A percentile compares a stretch with the other conserved stretches of the same genome.
These are phyloP conservation scores for Vespertilio murinus DNA, from an alignment of 2,797 vertebrate species.

Conservation along the genomic window DNA sequence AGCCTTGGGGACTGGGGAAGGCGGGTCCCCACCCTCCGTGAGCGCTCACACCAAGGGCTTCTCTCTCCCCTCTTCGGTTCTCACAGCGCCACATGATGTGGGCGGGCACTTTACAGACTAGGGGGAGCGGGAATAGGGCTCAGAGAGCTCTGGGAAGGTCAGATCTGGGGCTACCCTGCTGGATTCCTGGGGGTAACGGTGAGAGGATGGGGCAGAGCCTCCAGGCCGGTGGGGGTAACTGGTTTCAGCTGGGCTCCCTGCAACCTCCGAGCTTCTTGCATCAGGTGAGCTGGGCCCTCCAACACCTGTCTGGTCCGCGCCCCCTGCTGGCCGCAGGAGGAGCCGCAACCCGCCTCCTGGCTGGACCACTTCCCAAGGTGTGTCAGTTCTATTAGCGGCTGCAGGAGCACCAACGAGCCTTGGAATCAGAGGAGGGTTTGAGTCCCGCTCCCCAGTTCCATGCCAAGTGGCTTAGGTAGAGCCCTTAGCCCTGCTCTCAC, in stretches of 20 bases:
- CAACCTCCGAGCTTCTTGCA: neutral
- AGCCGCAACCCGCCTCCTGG: neutral
- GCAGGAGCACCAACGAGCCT: neutral
- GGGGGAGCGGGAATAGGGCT: neutral
- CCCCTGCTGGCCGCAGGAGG: constrained; percentile 59
- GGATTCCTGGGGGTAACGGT: neutral
- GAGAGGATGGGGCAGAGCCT: neutral
- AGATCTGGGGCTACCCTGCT: neutral
- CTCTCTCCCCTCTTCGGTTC: neutral
- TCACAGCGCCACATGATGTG: neutral
- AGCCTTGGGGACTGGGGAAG: neutral
- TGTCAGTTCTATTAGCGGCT: neutral
- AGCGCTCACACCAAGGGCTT: neutral
- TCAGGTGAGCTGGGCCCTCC: neutral
- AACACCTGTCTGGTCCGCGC: neutral
- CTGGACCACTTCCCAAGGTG: neutral
- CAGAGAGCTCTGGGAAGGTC: neutral
- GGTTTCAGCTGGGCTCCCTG: neutral
- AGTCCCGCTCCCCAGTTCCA: neutral
- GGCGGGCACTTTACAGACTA: neutral
- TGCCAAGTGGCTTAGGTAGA: neutral
- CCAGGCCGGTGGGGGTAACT: neutral
- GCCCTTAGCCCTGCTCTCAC: neutral
- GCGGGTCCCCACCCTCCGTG: neutral
- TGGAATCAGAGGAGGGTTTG: neutral